Percentiles rank a stretch among this genome's conserved stretches.
These are phyloP conservation scores for Magallana gigas DNA, from an alignment of 1,140 invertebrate genomes.

Conservation along the genomic window DNA sequence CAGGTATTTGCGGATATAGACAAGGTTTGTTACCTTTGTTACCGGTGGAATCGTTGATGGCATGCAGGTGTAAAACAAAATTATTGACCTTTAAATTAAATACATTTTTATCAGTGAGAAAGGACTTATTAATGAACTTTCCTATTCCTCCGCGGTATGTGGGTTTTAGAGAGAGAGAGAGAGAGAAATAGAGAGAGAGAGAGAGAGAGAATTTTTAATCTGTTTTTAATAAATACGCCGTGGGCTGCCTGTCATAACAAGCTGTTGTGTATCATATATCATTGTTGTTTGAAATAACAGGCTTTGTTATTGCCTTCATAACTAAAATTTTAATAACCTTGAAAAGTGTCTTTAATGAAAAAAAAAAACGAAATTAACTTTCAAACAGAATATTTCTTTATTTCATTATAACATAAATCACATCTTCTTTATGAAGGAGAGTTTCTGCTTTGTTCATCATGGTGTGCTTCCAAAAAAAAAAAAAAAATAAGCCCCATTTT, in stretches of 20 bases:
- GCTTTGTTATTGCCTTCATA: too few species aligned
- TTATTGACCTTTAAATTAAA: neutral
- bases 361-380: too few species aligned
- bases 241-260: too few species aligned
- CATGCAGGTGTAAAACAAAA: conserved; percentile 12
- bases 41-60: neutral
- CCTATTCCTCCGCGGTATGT: neutral
- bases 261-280: too few species aligned
- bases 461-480: neutral
- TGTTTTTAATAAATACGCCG: too few species aligned
- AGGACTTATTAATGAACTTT: neutral
- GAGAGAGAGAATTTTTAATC: neutral
- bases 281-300: too few species aligned
- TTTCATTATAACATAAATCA: too few species aligned
- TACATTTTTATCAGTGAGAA: neutral
- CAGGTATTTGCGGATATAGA: conserved; percentile 6
- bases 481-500: neutral
- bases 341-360: too few species aligned
- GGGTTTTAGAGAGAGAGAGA: neutral
- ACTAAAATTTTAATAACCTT: too few species aligned
- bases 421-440: too few species aligned
- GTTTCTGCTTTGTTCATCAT: too few species aligned
- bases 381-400: too few species aligned
- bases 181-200: neutral
- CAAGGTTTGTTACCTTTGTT: neutral